Evolutionary conservation across 2,797 vertebrate species (phyloP).

Genomic region (Florisuga fusca): DNA sequence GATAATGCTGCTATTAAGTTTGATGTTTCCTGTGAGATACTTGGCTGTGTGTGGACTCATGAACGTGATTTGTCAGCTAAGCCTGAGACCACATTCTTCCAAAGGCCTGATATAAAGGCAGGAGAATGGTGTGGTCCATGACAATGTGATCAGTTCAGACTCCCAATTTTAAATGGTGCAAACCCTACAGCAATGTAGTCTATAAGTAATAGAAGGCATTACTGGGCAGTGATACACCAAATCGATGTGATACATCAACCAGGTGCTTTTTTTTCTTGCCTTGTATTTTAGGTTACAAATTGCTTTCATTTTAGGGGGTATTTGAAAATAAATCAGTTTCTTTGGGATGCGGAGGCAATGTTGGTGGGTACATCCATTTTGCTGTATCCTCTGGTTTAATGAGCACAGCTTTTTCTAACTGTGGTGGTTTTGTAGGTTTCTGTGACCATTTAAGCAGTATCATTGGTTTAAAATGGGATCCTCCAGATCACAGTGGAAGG

Average conservation of each 20-base stretch:
- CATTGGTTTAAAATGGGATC: background rate
- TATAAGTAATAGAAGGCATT: background rate
- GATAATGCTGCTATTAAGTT: slow-evolving; percentile 56
- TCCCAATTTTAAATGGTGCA: slow-evolving; percentile 8
- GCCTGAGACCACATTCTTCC: slow-evolving; percentile 8
- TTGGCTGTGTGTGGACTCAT: slow-evolving; percentile 24
- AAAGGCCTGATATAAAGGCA: background rate
- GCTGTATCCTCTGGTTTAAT: background rate
- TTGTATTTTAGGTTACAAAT: background rate
- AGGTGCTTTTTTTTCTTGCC: background rate
- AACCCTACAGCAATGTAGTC: background rate
- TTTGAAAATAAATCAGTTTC: background rate
- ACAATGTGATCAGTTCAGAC: background rate
- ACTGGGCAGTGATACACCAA: background rate
- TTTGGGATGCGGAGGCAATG: background rate
- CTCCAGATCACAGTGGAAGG: background rate
- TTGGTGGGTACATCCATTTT: background rate
- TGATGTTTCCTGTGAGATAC: slow-evolving; percentile 57
- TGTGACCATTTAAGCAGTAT: background rate
- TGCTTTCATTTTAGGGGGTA: background rate
- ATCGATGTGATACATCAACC: rapidly evolving
- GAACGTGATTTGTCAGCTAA: slow-evolving; percentile 35
- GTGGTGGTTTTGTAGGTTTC: background rate
- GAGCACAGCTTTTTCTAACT: background rate
- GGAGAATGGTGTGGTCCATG: background rate